Conservation (phyloP, 2,888 invertebrate genomes). For the Caenorhabditis virilis region DNA sequence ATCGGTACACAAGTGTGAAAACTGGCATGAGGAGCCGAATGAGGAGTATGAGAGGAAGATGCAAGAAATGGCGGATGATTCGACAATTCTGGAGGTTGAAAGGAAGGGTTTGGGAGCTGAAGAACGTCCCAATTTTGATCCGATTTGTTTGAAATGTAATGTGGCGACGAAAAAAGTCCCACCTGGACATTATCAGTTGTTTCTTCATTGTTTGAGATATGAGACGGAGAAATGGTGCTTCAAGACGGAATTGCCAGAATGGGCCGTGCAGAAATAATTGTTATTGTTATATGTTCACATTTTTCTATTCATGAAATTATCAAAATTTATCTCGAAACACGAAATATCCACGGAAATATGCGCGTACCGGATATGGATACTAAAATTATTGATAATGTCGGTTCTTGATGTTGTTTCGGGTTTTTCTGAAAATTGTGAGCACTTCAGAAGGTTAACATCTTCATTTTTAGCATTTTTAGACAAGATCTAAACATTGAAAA, state of each 20-base stretch:
- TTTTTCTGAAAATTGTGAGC: no score
- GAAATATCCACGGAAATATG: no score
- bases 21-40: conserved; percentile 58
- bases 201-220: conserved; percentile 66
- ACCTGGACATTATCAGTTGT: conserved; percentile 53
- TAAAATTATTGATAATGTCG: no score
- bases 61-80: conserved; percentile 44
- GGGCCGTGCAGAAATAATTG: conserved; percentile 55
- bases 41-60: conserved; percentile 54
- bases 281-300: no score
- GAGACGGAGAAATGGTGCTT: conserved; percentile 60
- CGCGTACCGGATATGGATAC: no score
- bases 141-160: conserved; percentile 64
- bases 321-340: no score
- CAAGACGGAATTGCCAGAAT: conserved; percentile 59
- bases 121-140: conserved; percentile 56
- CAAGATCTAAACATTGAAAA: no score
- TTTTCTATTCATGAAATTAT: no score
- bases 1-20: conserved; percentile 44
- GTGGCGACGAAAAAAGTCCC: conserved; percentile 56
- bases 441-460: no score
- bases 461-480: no score
- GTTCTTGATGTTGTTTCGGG: no score
- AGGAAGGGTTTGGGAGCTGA: conserved; percentile 25
- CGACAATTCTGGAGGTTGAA: conserved; percentile 33